phyloP scores from a whole-genome alignment of 2,113 vertebrate genomes.

The Onychorhynchus coronatus region DNA sequence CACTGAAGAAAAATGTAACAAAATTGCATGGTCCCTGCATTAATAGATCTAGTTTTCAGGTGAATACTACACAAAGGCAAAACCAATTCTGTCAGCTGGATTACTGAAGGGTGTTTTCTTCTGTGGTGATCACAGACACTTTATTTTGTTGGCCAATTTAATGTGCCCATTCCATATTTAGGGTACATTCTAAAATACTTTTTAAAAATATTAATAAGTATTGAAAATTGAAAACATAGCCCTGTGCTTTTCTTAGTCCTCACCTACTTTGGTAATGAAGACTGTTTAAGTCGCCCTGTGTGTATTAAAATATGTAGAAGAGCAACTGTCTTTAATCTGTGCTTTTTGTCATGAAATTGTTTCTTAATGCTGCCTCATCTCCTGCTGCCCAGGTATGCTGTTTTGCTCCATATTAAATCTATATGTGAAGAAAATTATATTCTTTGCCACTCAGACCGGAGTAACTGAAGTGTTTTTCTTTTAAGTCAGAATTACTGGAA shows the following conservation, averaged over 20 bases:
- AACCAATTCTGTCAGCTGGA: not conserved
- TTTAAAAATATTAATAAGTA: not conserved
- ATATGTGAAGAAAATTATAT: not conserved
- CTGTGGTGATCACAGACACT: fast-evolving
- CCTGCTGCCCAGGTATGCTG: not conserved
- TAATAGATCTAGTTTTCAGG: not conserved
- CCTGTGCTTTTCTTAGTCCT: not conserved
- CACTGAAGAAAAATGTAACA: not conserved
- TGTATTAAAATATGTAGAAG: not conserved
- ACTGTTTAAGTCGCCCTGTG: not conserved
- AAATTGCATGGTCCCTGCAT: not conserved
- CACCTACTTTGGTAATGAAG: not conserved
- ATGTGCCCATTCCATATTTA: not conserved
- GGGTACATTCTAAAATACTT: not conserved
- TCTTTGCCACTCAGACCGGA: not conserved
- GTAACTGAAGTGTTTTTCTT: not conserved
- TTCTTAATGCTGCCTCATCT: not conserved
- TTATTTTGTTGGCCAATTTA: not conserved
- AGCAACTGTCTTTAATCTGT: not conserved
- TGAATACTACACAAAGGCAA: not conserved
- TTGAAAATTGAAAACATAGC: not conserved
- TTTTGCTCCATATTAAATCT: not conserved
- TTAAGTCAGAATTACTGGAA: not conserved
- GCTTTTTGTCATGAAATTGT: not conserved
- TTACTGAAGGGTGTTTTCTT: not conserved